Percentiles rank a stretch among this genome's conserved stretches.
Evolutionary conservation across 2,113 vertebrate species (phyloP).

Genomic region (Hypocryptadius cinnamomeus): DNA sequence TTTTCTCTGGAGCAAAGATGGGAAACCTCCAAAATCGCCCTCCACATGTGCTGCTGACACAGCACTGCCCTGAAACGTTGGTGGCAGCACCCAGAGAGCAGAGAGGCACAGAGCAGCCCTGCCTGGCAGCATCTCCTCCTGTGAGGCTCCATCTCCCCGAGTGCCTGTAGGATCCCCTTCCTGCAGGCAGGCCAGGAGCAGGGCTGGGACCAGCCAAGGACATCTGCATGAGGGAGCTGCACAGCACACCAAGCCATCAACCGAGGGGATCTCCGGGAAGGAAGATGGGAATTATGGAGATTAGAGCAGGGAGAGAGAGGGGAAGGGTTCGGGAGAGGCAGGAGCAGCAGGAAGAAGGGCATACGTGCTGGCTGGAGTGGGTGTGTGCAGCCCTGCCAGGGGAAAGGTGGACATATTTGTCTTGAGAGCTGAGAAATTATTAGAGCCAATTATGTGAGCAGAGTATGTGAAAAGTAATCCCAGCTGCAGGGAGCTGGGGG

Average conservation of each 20-base stretch:
- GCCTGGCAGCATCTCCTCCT: background rate
- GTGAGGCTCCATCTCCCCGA: background rate
- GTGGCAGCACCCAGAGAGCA: background rate
- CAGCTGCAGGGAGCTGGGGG: slow-evolving; percentile 18
- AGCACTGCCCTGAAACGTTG: background rate
- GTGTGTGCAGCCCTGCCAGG: background rate
- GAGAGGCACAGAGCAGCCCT: background rate
- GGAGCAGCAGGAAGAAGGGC: background rate
- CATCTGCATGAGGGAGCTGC: background rate
- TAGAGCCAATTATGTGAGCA: slow-evolving; percentile 41
- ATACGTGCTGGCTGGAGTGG: background rate
- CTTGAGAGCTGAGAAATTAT: background rate
- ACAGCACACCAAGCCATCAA: fast-evolving
- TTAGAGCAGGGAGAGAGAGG: background rate
- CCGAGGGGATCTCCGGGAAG: fast-evolving
- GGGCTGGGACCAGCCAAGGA: background rate
- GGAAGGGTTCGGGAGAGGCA: background rate
- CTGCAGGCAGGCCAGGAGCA: background rate
- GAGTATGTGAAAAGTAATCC: slow-evolving; percentile 21
- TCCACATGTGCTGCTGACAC: background rate
- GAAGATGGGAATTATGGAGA: background rate
- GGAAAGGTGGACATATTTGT: background rate
- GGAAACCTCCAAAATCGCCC: background rate
- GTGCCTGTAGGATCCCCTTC: background rate
- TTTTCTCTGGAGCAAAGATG: background rate